phyloP scores from a whole-genome alignment of 2,888 invertebrate species.

The Drosophila putrida region DNA sequence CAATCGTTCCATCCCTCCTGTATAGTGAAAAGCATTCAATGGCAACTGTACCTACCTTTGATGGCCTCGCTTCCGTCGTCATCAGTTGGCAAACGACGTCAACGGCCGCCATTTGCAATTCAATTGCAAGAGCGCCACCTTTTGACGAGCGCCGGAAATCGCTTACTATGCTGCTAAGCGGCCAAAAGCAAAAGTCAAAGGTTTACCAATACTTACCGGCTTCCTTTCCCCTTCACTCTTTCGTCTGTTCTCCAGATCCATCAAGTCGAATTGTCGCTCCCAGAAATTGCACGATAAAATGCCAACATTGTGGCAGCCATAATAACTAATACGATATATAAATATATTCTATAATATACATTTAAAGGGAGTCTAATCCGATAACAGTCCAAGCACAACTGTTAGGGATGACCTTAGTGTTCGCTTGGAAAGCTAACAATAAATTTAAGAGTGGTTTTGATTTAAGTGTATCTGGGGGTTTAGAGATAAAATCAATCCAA shows the following conservation, averaged over 20 bases:
- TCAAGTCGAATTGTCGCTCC: slow-evolving; percentile 43
- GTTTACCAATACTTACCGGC: slow-evolving; percentile 57
- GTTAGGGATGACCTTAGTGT: slow-evolving; percentile 8
- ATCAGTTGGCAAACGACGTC: slow-evolving; percentile 60
- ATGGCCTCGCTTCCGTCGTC: slow-evolving; percentile 76
- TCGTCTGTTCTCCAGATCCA: neutral
- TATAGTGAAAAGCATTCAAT: slow-evolving; percentile 60
- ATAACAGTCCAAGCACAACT: neutral
- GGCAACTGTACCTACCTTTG: slow-evolving; percentile 63
- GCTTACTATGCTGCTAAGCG: slow-evolving; percentile 74
- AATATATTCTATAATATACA: slow-evolving; percentile 4
- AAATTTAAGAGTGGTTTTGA: too few relatives aligned
- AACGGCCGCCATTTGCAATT: slow-evolving; percentile 80
- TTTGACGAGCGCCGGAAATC: slow-evolving; percentile 79
- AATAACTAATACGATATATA: slow-evolving; percentile 53
- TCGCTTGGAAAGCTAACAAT: neutral
- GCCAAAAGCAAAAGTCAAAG: slow-evolving; percentile 48
- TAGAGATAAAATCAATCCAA: too few relatives aligned
- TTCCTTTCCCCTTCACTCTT: neutral
- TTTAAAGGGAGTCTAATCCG: slow-evolving; percentile 20
- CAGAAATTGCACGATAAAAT: slow-evolving; percentile 70
- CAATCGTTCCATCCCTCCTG: slow-evolving; percentile 4
- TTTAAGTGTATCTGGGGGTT: too few relatives aligned
- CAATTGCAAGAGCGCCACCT: slow-evolving; percentile 79
- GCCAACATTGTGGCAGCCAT: slow-evolving; percentile 58